Conservation (phyloP, 2,113 vertebrate genomes). For the Panthera tigris region DNA sequence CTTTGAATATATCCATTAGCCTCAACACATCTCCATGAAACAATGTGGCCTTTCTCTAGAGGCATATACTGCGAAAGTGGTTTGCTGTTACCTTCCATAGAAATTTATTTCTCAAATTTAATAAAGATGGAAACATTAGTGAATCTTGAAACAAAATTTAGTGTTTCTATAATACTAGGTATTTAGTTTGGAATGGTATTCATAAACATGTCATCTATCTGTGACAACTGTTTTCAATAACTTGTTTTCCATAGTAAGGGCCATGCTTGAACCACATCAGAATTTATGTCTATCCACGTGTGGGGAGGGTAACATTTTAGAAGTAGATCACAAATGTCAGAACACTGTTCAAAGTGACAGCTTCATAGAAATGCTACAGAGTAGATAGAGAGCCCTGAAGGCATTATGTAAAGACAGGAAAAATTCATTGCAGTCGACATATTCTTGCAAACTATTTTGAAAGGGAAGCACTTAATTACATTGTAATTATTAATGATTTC, state of each 20-base stretch:
- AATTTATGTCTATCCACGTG: conserved; percentile 40
- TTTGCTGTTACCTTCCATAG: not conserved
- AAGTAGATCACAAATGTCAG: conserved; percentile 36
- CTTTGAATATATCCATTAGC: conserved; percentile 58
- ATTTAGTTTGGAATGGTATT: conserved; percentile 45
- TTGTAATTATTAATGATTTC: conserved; percentile 8
- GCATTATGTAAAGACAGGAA: not conserved
- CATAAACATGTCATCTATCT: not conserved
- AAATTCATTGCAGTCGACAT: not conserved
- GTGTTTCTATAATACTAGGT: not conserved
- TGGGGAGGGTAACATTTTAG: not conserved
- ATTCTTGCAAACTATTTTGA: not conserved
- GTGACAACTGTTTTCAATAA: conserved; percentile 15
- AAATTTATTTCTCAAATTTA: conserved; percentile 46
- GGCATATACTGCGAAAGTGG: not conserved
- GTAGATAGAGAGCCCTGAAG: not conserved
- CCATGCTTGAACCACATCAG: not conserved
- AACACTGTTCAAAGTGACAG: not conserved
- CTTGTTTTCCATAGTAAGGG: conserved; percentile 11
- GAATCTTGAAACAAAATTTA: conserved; percentile 41
- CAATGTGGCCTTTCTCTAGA: conserved; percentile 40
- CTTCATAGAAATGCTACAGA: not conserved
- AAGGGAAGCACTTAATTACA: not conserved
- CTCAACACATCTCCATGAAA: not conserved
- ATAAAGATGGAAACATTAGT: conserved; percentile 1